Conservation (phyloP, 2,113 vertebrate genomes). For the Eulemur rufifrons region DNA sequence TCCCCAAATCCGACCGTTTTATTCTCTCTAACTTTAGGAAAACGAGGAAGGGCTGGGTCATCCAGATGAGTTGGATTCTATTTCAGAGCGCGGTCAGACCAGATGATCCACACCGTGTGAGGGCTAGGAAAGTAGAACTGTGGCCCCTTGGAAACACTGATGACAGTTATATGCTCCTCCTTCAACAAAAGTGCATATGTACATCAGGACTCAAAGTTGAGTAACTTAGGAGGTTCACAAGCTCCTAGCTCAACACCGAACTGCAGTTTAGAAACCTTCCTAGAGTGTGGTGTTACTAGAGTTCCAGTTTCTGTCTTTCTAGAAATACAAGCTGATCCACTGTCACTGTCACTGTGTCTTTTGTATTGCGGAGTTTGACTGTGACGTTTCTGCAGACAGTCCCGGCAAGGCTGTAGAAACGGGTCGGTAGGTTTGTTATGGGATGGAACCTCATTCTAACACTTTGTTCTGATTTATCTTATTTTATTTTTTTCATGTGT, state of each 20-base stretch:
- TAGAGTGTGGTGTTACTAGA: not conserved
- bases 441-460: constrained; percentile 72
- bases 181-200: not conserved
- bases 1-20: not conserved
- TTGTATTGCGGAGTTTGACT: not conserved
- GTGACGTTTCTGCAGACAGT: not conserved
- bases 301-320: not conserved
- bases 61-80: not conserved
- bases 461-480: constrained; percentile 37
- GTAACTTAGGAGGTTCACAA: not conserved
- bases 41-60: not conserved
- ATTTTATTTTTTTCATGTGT: constrained; percentile 72
- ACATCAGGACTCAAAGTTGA: not conserved
- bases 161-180: not conserved
- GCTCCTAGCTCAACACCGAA: not conserved
- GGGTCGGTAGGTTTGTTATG: not conserved
- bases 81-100: not conserved
- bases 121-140: not conserved
- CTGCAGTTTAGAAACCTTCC: not conserved
- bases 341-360: not conserved
- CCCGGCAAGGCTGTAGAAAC: not conserved
- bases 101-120: rapidly evolving
- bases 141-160: not conserved
- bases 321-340: not conserved
- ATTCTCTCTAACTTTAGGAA: not conserved